Conservation (phyloP, 2,113 vertebrate species). For the Turdus rufiventris region DNA sequence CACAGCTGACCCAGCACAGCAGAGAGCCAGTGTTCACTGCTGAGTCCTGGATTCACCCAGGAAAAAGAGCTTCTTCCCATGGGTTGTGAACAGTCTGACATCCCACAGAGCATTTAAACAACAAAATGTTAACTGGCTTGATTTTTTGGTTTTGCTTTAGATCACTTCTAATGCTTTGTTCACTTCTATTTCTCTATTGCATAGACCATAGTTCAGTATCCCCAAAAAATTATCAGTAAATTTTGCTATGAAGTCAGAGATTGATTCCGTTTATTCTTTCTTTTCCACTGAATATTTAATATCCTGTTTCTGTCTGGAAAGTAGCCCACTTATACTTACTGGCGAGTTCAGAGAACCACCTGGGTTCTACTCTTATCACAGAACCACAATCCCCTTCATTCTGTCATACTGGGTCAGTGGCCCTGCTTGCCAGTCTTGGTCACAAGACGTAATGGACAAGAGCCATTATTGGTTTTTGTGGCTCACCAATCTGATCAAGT, state of each 20-base stretch:
- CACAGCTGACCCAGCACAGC: background rate
- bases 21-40: accelerated
- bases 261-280: background rate
- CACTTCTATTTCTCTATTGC: background rate
- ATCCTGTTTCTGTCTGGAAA: background rate
- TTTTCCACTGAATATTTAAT: background rate
- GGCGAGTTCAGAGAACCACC: background rate
- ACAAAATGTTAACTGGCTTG: background rate
- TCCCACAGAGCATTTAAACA: background rate
- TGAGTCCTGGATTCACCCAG: background rate
- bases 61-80: background rate
- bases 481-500: background rate
- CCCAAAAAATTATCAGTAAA: background rate
- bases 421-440: background rate
- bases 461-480: background rate
- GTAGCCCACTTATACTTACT: background rate
- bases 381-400: background rate
- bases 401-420: accelerated
- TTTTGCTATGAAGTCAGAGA: background rate
- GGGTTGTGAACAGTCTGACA: background rate
- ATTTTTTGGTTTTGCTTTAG: background rate
- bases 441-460: background rate
- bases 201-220: background rate
- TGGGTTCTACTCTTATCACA: background rate
- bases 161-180: background rate